Percentiles rank a stretch among this genome's conserved stretches.
phyloP scores from a whole-genome alignment of 2,113 vertebrate genomes.

The Passer montanus region DNA sequence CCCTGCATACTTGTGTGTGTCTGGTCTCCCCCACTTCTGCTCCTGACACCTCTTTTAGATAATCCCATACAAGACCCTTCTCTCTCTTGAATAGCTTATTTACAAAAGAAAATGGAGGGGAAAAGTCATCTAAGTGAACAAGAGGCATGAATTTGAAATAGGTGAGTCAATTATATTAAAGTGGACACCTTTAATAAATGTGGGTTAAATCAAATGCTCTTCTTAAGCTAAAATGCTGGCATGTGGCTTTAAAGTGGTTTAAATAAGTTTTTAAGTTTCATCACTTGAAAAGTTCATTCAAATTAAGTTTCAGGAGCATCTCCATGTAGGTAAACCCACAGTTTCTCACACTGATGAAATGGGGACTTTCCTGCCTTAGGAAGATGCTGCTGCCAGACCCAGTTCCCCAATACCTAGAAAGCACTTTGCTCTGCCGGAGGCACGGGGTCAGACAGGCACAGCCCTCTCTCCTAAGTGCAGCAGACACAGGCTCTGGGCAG shows the following conservation, averaged over 20 bases:
- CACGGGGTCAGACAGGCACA: fast-evolving
- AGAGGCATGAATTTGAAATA: background rate
- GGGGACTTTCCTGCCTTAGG: background rate
- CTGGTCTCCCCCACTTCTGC: background rate
- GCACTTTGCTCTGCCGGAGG: background rate
- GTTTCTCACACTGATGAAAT: background rate
- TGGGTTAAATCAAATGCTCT: background rate
- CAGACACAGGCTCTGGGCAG: background rate
- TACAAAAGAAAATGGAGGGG: background rate
- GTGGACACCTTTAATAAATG: background rate
- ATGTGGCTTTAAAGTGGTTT: background rate
- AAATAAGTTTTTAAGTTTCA: background rate
- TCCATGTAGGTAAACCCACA: background rate
- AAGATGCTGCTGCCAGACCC: background rate
- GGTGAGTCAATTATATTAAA: background rate
- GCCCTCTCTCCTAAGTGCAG: background rate
- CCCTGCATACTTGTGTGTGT: background rate
- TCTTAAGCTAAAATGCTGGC: background rate
- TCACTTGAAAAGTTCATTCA: background rate
- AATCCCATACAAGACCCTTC: background rate
- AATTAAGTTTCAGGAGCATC: background rate
- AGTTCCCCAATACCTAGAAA: background rate
- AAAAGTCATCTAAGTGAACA: background rate
- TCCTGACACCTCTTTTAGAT: background rate
- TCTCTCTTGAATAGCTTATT: background rate